A percentile compares a stretch with the other conserved stretches of the same genome.
Conservation (phyloP, 2,888 invertebrate genomes). For the Limnephilus lunatus region DNA sequence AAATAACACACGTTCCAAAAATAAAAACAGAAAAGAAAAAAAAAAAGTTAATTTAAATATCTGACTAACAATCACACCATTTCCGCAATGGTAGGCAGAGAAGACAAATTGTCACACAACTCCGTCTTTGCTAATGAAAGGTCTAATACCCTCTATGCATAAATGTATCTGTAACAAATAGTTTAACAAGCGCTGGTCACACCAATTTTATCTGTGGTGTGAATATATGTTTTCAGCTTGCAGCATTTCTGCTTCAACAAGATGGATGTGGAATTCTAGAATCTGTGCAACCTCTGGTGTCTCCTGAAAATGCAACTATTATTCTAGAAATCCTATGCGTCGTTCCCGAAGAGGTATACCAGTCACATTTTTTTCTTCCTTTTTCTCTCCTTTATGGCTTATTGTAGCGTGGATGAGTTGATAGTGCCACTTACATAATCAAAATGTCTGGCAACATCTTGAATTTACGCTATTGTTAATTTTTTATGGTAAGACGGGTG, state of each 20-base stretch:
- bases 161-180: not conserved
- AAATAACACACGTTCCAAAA: too few relatives aligned
- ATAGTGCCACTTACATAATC: too few relatives aligned
- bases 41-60: too few relatives aligned
- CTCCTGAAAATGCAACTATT: conserved; percentile 73
- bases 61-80: too few relatives aligned
- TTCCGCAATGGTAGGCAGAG: too few relatives aligned
- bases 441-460: too few relatives aligned
- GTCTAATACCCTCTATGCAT: not conserved
- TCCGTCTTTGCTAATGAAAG: too few relatives aligned
- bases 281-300: conserved; percentile 82
- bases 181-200: not conserved
- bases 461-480: too few relatives aligned
- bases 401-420: too few relatives aligned
- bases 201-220: not conserved
- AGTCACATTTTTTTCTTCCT: not conserved
- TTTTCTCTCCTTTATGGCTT: not conserved
- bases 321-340: conserved; percentile 90
- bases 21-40: too few relatives aligned
- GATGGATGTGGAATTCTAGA: conserved; percentile 83
- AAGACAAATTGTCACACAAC: too few relatives aligned
- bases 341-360: conserved; percentile 90
- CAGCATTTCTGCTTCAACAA: conserved; percentile 88
- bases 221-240: conserved; percentile 79
- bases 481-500: too few relatives aligned